Base-by-base conservation (phyloP, 2,888 invertebrate species). In the Temnothorax unifasciatus region DNA sequence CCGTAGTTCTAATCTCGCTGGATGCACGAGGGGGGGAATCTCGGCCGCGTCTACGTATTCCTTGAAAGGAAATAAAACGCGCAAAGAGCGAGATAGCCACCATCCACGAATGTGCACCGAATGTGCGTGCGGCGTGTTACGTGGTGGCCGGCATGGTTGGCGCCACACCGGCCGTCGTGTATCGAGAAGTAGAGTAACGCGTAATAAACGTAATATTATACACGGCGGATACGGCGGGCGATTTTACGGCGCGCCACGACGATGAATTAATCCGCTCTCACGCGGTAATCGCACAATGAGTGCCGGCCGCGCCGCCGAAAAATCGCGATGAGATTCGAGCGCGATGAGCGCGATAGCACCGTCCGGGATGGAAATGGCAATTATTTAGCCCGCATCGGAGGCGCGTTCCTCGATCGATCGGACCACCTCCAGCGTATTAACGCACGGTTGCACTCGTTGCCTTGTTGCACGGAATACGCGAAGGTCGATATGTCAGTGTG, bases 141-240 rank as follows among this genome's bases (percentile, higher is more conserved):
- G 6, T 68, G 83, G 86, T 83, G 90, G 87, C 88, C 91, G 92
- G 90, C 92, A n/a, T 87, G 89, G 89, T 92, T 91, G 92, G 92
- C 92, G 92, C 92, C 92, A 89, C 89, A 85, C 89, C 83, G 82
- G 79, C 76, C 89, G 83, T 83, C 66, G 79, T 68, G 85, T 84
- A 90, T 89, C 88, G 82, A 44, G 47, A 54, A 44, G 83, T n/a
- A n/a, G n/a, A n/a, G n/a, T 82, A 85, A 89, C 87, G 89, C 88
- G 87, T 90, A 89, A 90, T 90, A 90, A 90, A 90, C 85, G 90
- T 90, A 87, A 90, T 88, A 89, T 88, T 88, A 82, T 84, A 85
- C 84, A 73, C 77, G 84, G 82, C 86, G 84, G n/a, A 88, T 88
- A 88, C 68, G 73, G 85, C 77, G 52, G 64, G 68, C 77, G 86